Conservation (phyloP, 2,888 invertebrate species). For the Ophioninae sp. region DNA sequence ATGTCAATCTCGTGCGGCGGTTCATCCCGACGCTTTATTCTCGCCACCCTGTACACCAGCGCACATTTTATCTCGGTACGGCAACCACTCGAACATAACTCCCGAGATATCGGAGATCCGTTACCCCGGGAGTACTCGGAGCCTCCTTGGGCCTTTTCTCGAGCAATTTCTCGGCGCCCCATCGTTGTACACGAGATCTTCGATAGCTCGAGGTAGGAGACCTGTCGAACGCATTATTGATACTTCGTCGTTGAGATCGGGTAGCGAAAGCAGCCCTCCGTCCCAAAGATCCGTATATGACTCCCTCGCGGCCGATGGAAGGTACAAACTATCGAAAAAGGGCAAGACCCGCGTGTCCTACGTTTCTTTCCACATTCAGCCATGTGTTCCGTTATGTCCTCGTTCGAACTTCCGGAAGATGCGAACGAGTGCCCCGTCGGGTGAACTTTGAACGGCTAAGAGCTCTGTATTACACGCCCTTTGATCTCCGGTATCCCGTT, state of each 20-base stretch:
- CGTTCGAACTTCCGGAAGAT: neutral
- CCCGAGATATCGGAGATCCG: no score
- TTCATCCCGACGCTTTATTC: no score
- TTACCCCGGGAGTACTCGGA: no score
- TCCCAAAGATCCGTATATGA: neutral
- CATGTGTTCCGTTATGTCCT: neutral
- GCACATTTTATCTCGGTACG: no score
- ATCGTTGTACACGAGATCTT: neutral
- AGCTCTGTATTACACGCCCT: neutral
- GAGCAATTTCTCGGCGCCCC: neutral
- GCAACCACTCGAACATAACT: no score
- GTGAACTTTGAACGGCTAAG: neutral
- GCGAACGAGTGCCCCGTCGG: neutral
- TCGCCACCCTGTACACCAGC: no score
- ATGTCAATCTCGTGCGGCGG: no score
- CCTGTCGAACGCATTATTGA: conserved; percentile 50
- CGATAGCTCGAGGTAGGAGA: conserved; percentile 9
- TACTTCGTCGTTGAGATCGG: conserved; percentile 31
- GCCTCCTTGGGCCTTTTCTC: neutral
- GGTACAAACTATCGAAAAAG: neutral
- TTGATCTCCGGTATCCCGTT: neutral
- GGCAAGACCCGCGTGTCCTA: conserved; percentile 10
- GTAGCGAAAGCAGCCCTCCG: conserved; percentile 5
- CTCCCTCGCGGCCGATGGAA: neutral
- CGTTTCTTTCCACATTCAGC: conserved; percentile 1